Percentiles rank a stretch among this genome's conserved stretches.
Conservation (phyloP, 2,888 invertebrate species). For the Torymus auratus region DNA sequence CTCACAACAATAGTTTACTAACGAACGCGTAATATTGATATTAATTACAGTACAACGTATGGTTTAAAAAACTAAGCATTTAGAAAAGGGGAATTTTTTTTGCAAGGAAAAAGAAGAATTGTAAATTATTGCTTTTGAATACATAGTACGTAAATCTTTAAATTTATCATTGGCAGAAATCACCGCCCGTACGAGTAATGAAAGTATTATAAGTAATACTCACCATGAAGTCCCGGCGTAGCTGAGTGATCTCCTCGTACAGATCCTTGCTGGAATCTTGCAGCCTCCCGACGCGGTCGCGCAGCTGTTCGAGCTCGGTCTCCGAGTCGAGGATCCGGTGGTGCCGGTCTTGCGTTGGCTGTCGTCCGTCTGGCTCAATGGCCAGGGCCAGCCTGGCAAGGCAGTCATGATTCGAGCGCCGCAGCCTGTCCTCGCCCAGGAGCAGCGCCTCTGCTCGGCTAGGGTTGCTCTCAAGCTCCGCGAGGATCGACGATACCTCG, state of each 20-base stretch:
- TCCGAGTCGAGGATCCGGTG: constrained; percentile 56
- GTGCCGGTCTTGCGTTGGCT: constrained; percentile 42
- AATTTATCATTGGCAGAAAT: too few relatives aligned
- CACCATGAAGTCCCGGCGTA: constrained; percentile 69
- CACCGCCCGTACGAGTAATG: too few relatives aligned
- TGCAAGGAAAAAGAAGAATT: too few relatives aligned
- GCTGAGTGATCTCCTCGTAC: constrained; percentile 65
- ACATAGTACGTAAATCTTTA: neutral
- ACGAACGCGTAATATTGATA: too few relatives aligned
- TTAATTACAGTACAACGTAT: too few relatives aligned
- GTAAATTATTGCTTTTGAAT: constrained; percentile 1
- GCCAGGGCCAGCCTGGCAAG: constrained; percentile 69
- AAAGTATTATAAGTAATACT: neutral
- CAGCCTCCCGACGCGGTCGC: constrained; percentile 67
- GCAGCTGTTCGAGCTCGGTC: constrained; percentile 64
- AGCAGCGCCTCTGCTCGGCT: constrained; percentile 58
- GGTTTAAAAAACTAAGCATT: too few relatives aligned
- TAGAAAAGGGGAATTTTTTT: too few relatives aligned
- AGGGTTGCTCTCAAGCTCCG: constrained; percentile 61
- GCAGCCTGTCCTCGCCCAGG: constrained; percentile 66
- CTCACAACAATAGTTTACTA: too few relatives aligned
- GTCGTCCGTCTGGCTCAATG: constrained; percentile 66
- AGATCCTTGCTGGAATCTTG: constrained; percentile 67
- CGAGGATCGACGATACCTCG: constrained; percentile 65
- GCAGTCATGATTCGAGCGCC: constrained; percentile 66